Conservation (phyloP, 2,888 invertebrate genomes). For the Volucella bombylans region DNA sequence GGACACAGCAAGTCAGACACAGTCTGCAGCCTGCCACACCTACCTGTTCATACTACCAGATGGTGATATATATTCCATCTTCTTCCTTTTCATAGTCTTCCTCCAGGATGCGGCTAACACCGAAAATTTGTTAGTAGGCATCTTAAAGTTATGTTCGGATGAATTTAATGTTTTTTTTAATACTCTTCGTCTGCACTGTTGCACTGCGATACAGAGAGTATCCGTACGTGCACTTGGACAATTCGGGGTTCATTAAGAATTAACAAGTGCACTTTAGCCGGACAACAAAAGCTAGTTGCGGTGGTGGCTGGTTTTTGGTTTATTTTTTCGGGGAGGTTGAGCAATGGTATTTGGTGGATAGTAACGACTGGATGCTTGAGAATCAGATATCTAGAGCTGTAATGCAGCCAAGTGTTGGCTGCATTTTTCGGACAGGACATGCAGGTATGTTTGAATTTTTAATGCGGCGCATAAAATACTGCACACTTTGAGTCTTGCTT, state of each 20-base stretch:
- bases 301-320: slow-evolving; percentile 2
- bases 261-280: slow-evolving; percentile 70
- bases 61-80: background rate
- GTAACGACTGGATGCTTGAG: slow-evolving; percentile 75
- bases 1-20: too few relatives aligned
- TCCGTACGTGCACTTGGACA: slow-evolving; percentile 55
- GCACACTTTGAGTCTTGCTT: background rate
- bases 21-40: too few relatives aligned
- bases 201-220: background rate
- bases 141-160: slow-evolving; percentile 46
- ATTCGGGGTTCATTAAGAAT: slow-evolving; percentile 66
- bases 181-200: background rate
- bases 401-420: slow-evolving; percentile 42
- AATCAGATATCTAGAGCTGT: background rate
- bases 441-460: slow-evolving; percentile 68
- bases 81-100: background rate
- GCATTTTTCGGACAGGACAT: slow-evolving; percentile 66
- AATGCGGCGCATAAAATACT: slow-evolving; percentile 63
- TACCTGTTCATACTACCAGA: too few relatives aligned
- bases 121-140: slow-evolving; percentile 55
- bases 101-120: slow-evolving; percentile 42
- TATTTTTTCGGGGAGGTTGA: too few relatives aligned
- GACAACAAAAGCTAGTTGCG: slow-evolving; percentile 53
- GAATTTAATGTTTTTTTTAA: slow-evolving; percentile 29
- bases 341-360: slow-evolving; percentile 56